Base-by-base conservation (phyloP, 1,140 invertebrate genomes). In the Bombus fervidus region DNA sequence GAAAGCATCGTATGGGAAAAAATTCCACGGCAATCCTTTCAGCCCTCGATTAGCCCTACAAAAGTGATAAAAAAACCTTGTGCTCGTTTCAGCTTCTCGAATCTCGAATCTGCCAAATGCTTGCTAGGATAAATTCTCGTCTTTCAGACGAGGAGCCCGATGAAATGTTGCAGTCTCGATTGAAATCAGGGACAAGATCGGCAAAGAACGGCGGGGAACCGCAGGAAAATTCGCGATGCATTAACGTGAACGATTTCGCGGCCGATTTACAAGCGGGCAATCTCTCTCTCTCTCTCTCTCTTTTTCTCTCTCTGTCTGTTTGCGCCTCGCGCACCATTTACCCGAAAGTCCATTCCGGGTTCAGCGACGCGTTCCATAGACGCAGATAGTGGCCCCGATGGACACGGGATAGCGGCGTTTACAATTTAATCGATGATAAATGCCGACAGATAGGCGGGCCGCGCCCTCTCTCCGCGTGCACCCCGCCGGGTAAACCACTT, bases 341-440 rank as follows among this genome's bases (percentile, higher is more conserved):
- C 68, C 39, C 73, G 74, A 78, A 88, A 89, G 68, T 81, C 73
- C 62, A 76, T 83, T 69, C 34, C 71, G 34, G 31, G 34, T 18
- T n/a, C 81, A 43, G 37, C 59, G 76, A 64, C 28, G 37, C 37
- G 75, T 77, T 77, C 28, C 75, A 77, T 77, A 62, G 53, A 77
- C 39, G 41, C 57, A n/a, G 39, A 72, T 28, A 43, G 62, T 22
- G 41, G 41, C 37, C 80, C 74, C 74, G 73, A 64, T 83, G 74
- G 64, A 68, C 74, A 82, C 85, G 85, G 74, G 86, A 71, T 83
- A 87, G 80, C 84, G 83, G 87, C 87, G 90, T 89, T 90, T 91
- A 89, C 86, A 75, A 90, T 90, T 92, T 94, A 94, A 94, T 95
- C 93, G 94, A 94, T 95, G 93, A 94, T 94, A 95, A 95, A 95